Percentiles rank a stretch among this genome's conserved stretches.
Conservation (phyloP, 2,113 vertebrate species). For the Oncorhynchus clarkii region DNA sequence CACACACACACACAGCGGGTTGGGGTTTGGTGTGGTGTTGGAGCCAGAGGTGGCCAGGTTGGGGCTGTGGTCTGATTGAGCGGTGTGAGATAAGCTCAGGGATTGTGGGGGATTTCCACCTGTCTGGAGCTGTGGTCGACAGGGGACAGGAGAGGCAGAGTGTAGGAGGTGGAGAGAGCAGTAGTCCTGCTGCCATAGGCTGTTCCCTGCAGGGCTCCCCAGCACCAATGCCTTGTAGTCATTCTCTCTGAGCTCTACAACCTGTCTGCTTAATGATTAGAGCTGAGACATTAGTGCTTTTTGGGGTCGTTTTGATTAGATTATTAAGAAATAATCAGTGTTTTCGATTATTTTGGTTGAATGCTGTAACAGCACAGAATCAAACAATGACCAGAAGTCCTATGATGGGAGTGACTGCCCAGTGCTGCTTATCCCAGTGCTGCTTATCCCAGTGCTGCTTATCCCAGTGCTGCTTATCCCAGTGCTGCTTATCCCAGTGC, state of each 20-base stretch:
- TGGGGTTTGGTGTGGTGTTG: slow-evolving; percentile 27
- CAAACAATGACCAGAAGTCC: no score
- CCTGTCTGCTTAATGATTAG: not conserved
- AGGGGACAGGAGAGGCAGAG: not conserved
- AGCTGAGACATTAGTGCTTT: no score
- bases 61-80: not conserved
- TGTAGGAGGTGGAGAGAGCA: not conserved
- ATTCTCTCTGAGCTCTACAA: not conserved
- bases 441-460: no score
- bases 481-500: no score
- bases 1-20: slow-evolving; percentile 2
- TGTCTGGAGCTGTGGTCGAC: slow-evolving; percentile 24
- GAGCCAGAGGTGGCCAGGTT: slow-evolving; percentile 20
- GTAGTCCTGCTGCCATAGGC: not conserved
- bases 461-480: no score
- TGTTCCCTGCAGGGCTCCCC: not conserved
- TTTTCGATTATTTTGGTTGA: not conserved
- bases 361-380: no score
- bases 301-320: no score
- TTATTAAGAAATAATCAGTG: no score
- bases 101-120: slow-evolving; percentile 52
- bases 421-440: no score
- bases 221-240: no score
- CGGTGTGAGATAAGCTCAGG: slow-evolving; percentile 5
- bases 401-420: no score